Conservation (phyloP, 2,888 invertebrate species). For the Dichetophora obliterata region DNA sequence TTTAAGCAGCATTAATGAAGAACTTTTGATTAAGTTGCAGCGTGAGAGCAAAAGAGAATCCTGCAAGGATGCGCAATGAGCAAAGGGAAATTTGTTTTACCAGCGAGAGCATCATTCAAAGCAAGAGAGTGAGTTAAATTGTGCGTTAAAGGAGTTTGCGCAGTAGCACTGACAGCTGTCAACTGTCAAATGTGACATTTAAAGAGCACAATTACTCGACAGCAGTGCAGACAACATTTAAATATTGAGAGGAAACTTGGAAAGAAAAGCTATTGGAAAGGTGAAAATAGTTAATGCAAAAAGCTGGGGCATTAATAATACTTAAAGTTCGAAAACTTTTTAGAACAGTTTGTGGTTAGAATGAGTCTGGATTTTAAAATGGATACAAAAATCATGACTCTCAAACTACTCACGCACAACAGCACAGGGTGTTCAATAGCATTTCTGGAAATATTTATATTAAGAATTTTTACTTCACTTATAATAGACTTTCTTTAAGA, state of each 20-base stretch:
- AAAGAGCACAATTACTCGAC: not conserved
- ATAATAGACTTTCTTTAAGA: too few relatives aligned
- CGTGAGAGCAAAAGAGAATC: not conserved
- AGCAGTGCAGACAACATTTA: conserved; percentile 12
- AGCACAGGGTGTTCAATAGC: too few relatives aligned
- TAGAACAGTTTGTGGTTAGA: not conserved
- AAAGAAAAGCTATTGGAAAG: too few relatives aligned
- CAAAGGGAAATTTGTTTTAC: not conserved
- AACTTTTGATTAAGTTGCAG: not conserved
- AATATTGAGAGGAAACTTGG: not conserved
- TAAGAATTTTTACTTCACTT: too few relatives aligned
- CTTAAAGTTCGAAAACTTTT: not conserved
- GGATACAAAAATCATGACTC: too few relatives aligned
- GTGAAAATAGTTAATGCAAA: not conserved
- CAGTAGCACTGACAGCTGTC: not conserved
- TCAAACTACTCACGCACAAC: too few relatives aligned
- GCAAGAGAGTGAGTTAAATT: not conserved
- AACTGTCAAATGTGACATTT: conserved; percentile 23
- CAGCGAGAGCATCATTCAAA: not conserved
- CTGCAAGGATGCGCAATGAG: not conserved
- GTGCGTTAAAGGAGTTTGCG: not conserved
- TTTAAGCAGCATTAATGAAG: conserved; percentile 10
- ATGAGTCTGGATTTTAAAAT: not conserved
- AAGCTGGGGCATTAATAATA: not conserved
- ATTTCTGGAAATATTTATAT: too few relatives aligned